A percentile compares a stretch with the other conserved stretches of the same genome.
Evolutionary conservation across 1,140 invertebrate species (phyloP).

Genomic region (Calephelis nemesis): DNA sequence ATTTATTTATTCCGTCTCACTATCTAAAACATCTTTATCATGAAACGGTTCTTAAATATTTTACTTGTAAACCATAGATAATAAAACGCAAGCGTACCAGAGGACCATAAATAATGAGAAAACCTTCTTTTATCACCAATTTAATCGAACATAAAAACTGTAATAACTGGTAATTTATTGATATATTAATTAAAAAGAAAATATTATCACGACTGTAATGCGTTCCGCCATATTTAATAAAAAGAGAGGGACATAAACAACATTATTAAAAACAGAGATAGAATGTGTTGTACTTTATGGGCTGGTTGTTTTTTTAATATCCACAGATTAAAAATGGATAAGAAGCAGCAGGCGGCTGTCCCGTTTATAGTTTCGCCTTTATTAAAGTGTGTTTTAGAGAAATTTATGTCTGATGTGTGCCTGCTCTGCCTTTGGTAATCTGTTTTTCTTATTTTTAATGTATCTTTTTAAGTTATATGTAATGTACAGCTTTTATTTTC

Average conservation of each 20-base stretch:
- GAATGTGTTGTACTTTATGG: slow-evolving; percentile 12
- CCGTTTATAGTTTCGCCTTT: slow-evolving; percentile 42
- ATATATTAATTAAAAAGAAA: slow-evolving; percentile 17
- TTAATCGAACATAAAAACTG: slow-evolving; percentile 14
- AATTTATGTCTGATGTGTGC: slow-evolving; percentile 53
- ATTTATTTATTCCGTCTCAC: no score
- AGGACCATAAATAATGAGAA: neutral
- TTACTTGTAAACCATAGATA: slow-evolving; percentile 10
- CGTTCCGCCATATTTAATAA: slow-evolving; percentile 15
- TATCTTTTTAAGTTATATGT: neutral
- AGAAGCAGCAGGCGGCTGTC: slow-evolving; percentile 28
- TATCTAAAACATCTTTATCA: no score
- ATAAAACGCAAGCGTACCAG: slow-evolving; percentile 5
- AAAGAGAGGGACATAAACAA: slow-evolving; percentile 16
- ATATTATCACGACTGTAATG: slow-evolving; percentile 17
- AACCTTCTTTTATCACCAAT: slow-evolving; percentile 17
- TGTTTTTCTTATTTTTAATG: slow-evolving; percentile 9
- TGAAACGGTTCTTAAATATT: neutral
- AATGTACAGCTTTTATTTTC: no score
- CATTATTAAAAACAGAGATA: slow-evolving; percentile 12
- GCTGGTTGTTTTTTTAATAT: slow-evolving; percentile 16
- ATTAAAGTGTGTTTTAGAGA: slow-evolving; percentile 53
- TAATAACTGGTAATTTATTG: slow-evolving; percentile 10
- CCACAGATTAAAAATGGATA: slow-evolving; percentile 23
- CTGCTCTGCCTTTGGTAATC: slow-evolving; percentile 6